Evolutionary conservation across 2,888 invertebrate genomes (phyloP), one percentile per base, ranked within the genome.

Genomic region (Bimastos eiseni): DNA sequence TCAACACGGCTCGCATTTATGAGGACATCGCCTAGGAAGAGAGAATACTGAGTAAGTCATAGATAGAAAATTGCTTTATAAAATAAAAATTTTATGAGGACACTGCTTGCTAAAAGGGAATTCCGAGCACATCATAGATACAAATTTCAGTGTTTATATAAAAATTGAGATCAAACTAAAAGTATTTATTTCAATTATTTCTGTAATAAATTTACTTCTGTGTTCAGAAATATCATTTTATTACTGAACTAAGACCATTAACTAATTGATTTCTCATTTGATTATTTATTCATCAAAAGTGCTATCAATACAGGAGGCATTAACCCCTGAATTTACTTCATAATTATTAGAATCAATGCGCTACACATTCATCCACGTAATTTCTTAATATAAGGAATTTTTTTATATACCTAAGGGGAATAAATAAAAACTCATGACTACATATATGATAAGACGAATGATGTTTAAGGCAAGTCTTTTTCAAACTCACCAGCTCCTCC

Each of bases 81-180:
- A n/a, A n/a, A n/a, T n/a, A n/a, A n/a, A n/a, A n/a, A n/a, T n/a
- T 99, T 98, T 6, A 99, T 96, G 95, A 99, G 98, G 0, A 99
- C 96, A 95, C 99, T 98, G 1, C 98, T 98, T 92, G 83, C 8
- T 38, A 90, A 34, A 2, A 84, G 33, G 0, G 24, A 37, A 34
- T 83, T 30, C 41, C 55, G 8, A 89, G 24, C 4, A 37, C n/a
- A 34, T 89, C n/a, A 37, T 19, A 90, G 4, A 41, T 11, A 41
- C 8, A 41, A 41, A n/a, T 88, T n/a, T 11, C 13, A 2, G 15
- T 83, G 83, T 17, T n/a, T 44, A 30, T 5, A n/a, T 21, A 44
- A 38, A 24, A 89, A 17, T 17, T 44, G 33, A 8, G 13, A 89
- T 89, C 17, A 70, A 38, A 49, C 36, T 89, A 3, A 24, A 38